Evolutionary conservation across 2,888 invertebrate genomes (phyloP).

Genomic region (Apamea sordens): DNA sequence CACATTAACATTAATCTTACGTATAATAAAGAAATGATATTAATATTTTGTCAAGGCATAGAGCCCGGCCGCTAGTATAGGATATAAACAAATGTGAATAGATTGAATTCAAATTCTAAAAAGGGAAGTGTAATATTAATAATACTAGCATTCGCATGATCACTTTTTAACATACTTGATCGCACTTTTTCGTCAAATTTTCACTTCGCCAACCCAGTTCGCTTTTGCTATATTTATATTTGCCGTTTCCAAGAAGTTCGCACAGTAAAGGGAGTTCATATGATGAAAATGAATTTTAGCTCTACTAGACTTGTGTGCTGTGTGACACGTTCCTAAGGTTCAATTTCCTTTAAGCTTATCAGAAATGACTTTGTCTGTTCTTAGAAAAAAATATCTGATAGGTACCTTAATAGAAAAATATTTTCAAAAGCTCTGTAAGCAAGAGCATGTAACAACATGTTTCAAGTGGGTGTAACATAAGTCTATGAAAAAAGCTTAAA

Average conservation of each 20-base stretch:
- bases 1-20: not conserved
- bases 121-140: not conserved
- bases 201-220: not conserved
- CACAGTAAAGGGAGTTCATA: slow-evolving; percentile 3
- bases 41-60: too few species aligned
- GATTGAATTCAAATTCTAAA: not conserved
- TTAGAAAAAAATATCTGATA: slow-evolving; percentile 10
- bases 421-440: not conserved
- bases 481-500: too few species aligned
- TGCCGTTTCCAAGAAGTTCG: not conserved
- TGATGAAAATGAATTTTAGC: not conserved
- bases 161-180: not conserved
- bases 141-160: not conserved
- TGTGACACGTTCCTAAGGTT: not conserved
- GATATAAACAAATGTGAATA: not conserved
- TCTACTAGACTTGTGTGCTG: not conserved
- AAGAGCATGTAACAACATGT: not conserved
- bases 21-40: not conserved
- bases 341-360: slow-evolving; percentile 46
- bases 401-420: not conserved
- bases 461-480: not conserved
- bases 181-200: not conserved
- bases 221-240: slow-evolving; percentile 12
- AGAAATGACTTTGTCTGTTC: not conserved
- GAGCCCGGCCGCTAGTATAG: too few species aligned